Evolutionary conservation across 2,888 invertebrate species (phyloP).

Genomic region (Drosophila affinis): DNA sequence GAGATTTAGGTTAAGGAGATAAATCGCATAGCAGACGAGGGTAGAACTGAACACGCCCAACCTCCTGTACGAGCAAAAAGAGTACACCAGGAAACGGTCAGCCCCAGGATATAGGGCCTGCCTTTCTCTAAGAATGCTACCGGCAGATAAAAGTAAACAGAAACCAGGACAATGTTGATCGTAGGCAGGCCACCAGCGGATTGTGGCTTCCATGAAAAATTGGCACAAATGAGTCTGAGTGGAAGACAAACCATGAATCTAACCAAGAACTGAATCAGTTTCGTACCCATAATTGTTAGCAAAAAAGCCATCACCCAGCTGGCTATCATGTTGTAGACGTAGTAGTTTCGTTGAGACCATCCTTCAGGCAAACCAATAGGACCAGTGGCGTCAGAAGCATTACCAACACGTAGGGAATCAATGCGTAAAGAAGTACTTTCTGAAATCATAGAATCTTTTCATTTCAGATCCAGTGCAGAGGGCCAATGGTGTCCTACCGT

Average conservation of each 20-base stretch:
- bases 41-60: no score
- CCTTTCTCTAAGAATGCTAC: constrained; percentile 22
- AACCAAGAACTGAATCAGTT: no score
- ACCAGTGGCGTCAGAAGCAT: constrained; percentile 30
- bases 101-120: constrained; percentile 31
- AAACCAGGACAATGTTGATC: constrained; percentile 43
- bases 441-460: neutral
- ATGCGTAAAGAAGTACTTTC: accelerated
- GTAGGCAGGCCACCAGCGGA: constrained; percentile 19
- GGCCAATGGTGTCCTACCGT: constrained; percentile 10
- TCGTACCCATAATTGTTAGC: constrained; percentile 29
- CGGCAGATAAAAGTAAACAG: constrained; percentile 51
- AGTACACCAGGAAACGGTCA: constrained; percentile 14
- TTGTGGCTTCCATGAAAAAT: neutral
- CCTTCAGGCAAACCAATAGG: constrained; percentile 20
- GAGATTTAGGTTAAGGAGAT: constrained; percentile 23
- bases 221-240: constrained; percentile 17
- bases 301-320: constrained; percentile 28
- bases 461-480: neutral
- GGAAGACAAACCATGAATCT: neutral
- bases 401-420: neutral
- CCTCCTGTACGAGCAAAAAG: neutral
- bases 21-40: constrained; percentile 6
- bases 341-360: neutral
- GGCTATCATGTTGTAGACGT: constrained; percentile 7